Percentiles rank a stretch among this genome's conserved stretches.
Evolutionary conservation across 2,888 invertebrate species (phyloP).

Genomic region (Hypomecis atomaria): DNA sequence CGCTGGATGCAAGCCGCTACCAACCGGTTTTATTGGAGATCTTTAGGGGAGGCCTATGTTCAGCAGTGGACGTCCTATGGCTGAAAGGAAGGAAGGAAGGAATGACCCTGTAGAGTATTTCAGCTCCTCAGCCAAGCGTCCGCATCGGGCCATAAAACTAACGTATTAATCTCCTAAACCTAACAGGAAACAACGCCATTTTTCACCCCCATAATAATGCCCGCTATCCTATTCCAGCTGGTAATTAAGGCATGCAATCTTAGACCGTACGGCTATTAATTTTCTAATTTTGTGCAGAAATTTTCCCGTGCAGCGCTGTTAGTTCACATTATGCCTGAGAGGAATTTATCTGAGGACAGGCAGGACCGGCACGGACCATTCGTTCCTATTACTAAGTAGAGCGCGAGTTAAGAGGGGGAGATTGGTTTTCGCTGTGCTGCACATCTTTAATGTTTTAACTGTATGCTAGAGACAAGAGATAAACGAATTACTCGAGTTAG

Average conservation of each 20-base stretch:
- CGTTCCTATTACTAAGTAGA: conserved; percentile 54
- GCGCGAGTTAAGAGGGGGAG: conserved; percentile 24
- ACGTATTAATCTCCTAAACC: conserved; percentile 36
- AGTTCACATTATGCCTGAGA: conserved; percentile 51
- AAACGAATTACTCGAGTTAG: too few relatives aligned
- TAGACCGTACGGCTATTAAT: conserved; percentile 44
- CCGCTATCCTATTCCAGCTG: conserved; percentile 38
- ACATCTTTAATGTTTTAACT: too few relatives aligned
- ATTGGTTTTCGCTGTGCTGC: neutral
- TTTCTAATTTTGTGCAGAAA: conserved; percentile 43
- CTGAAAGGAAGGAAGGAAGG: too few relatives aligned
- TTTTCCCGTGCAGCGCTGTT: conserved; percentile 48
- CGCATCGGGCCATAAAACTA: conserved; percentile 32
- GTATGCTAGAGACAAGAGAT: too few relatives aligned
- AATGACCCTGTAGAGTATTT: neutral
- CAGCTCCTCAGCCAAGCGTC: neutral
- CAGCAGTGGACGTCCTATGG: too few relatives aligned
- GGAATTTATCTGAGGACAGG: conserved; percentile 55
- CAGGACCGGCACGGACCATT: conserved; percentile 49
- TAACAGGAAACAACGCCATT: conserved; percentile 45
- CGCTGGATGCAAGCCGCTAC: too few relatives aligned
- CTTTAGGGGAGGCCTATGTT: too few relatives aligned
- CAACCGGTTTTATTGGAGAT: too few relatives aligned
- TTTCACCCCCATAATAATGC: conserved; percentile 44
- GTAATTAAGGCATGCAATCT: conserved; percentile 46